Evolutionary conservation across 2,113 vertebrate species (phyloP).

Genomic region (Axis porcinus): DNA sequence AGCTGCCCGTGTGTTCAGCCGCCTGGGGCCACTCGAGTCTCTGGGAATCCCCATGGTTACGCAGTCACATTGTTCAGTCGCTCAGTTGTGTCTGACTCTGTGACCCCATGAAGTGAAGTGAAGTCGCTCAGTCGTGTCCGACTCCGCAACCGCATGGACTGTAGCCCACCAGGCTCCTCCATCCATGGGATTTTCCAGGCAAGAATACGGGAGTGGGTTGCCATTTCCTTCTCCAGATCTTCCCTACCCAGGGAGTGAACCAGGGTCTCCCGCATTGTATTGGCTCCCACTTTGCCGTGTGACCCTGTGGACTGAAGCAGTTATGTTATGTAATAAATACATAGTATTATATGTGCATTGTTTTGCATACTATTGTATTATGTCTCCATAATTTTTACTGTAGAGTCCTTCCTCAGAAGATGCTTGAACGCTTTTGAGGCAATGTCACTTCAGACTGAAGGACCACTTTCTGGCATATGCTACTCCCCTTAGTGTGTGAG

Average conservation of each 20-base stretch:
- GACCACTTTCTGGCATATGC: background rate
- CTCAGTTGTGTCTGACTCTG: background rate
- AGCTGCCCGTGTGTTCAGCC: rapidly evolving
- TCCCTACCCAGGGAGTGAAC: background rate
- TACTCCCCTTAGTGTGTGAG: background rate
- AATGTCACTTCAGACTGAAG: too few species aligned
- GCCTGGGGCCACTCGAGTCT: too few species aligned
- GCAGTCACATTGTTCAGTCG: background rate
- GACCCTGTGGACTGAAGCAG: background rate
- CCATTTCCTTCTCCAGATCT: background rate
- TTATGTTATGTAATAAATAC: rapidly evolving
- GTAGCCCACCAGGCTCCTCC: background rate
- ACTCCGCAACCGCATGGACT: background rate
- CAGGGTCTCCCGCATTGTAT: background rate
- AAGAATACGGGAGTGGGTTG: background rate
- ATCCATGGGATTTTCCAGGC: background rate
- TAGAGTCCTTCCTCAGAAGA: background rate
- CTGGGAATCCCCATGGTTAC: background rate
- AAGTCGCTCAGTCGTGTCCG: background rate
- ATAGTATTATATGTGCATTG: rapidly evolving
- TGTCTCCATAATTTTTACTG: background rate
- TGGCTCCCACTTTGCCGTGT: background rate
- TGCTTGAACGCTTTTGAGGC: background rate
- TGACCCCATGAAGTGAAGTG: background rate
- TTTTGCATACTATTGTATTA: rapidly evolving